Conservation (phyloP, 2,888 invertebrate species). For the Dolomedes plantarius region DNA sequence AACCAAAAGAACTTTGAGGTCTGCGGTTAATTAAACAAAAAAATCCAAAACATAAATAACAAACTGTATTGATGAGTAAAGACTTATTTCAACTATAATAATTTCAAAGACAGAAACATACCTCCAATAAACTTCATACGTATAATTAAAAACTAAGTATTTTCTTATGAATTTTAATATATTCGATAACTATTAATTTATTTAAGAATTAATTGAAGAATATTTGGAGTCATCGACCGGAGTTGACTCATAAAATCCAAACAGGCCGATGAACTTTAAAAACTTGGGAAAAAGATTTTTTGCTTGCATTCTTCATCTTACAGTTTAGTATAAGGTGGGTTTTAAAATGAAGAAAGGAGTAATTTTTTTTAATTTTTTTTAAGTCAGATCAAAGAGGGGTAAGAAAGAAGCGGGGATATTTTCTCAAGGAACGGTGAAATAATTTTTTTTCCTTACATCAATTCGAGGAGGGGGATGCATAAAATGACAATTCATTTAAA, state of each 20-base stretch:
- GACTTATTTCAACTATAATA: no score
- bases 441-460: not conserved
- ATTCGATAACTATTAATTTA: no score
- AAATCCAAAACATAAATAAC: no score
- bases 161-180: no score
- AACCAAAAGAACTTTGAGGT: no score
- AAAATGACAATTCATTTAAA: not conserved
- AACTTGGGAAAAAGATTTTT: slow-evolving; percentile 60
- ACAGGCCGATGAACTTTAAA: slow-evolving; percentile 45
- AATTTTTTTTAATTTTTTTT: no score
- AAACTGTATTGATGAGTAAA: no score
- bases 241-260: slow-evolving; percentile 23
- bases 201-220: no score
- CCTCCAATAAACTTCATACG: no score
- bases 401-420: not conserved
- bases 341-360: slow-evolving; percentile 24
- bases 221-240: slow-evolving; percentile 51
- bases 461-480: not conserved
- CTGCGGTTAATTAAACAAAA: no score
- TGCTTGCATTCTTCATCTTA: slow-evolving; percentile 45
- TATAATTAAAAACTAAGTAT: no score
- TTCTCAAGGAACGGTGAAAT: not conserved
- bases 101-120: no score
- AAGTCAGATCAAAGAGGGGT: not conserved
- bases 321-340: slow-evolving; percentile 15